Conservation (phyloP, 2,113 vertebrate genomes). For the Rafetus swinhoei region DNA sequence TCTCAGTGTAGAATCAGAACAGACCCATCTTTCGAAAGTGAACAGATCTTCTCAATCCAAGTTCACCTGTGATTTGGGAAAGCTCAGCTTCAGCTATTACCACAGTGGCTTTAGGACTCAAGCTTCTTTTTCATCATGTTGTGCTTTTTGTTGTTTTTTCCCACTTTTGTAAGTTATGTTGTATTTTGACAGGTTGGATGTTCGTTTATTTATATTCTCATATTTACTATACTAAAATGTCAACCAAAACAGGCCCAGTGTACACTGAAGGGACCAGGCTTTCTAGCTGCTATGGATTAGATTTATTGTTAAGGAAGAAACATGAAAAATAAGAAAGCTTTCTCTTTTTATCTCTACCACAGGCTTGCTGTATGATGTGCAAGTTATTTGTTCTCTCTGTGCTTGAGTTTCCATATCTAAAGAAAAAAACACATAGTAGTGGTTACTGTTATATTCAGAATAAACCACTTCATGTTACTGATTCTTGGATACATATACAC, state of each 20-base stretch:
- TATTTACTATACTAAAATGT: neutral
- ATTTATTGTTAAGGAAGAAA: neutral
- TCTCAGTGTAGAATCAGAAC: neutral
- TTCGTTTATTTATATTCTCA: neutral
- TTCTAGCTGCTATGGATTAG: neutral
- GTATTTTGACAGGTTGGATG: neutral
- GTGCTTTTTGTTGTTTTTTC: neutral
- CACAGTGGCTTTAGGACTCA: neutral
- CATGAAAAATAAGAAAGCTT: neutral
- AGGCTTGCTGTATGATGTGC: neutral
- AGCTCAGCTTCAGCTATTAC: neutral
- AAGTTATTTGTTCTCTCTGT: neutral
- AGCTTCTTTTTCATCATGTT: neutral
- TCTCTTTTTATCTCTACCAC: neutral
- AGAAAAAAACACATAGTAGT: neutral
- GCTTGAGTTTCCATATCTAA: neutral
- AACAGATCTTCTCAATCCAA: neutral
- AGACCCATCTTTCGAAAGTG: neutral
- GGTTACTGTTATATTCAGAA: neutral
- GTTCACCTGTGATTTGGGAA: neutral
- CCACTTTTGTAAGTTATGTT: neutral
- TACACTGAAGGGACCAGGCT: neutral
- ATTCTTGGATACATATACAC: conserved; percentile 12
- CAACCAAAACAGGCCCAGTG: neutral
- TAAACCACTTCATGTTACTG: conserved; percentile 26